Evolutionary conservation across 2,888 invertebrate genomes (phyloP).

Genomic region (Spicauda simplicius): DNA sequence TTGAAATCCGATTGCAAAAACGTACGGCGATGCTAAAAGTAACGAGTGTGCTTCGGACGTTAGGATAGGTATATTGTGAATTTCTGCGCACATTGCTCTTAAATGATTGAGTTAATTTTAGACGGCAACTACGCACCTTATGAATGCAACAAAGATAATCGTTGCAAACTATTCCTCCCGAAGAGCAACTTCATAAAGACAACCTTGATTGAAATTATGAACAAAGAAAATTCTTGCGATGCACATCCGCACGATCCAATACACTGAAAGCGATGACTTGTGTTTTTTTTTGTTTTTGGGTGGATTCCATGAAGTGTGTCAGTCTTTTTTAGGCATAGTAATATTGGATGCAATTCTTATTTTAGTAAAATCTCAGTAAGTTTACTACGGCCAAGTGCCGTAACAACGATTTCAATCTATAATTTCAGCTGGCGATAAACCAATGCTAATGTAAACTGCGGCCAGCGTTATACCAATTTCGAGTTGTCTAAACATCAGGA

Average conservation of each 20-base stretch:
- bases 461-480: constrained; percentile 10
- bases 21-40: constrained; percentile 17
- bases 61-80: constrained; percentile 14
- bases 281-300: not conserved
- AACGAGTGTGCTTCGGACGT: constrained; percentile 11
- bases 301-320: not conserved
- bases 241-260: not conserved
- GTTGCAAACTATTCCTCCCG: constrained; percentile 9
- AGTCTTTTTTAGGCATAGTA: not conserved
- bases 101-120: constrained; percentile 35
- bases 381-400: not conserved
- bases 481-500: constrained; percentile 44
- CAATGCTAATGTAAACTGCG: constrained; percentile 12
- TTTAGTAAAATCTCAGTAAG: not conserved
- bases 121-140: constrained; percentile 28
- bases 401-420: not conserved
- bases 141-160: constrained; percentile 30
- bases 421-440: constrained; percentile 17
- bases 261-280: constrained; percentile 16
- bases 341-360: not conserved
- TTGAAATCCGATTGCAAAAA: constrained; percentile 19
- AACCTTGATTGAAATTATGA: constrained; percentile 26
- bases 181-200: constrained; percentile 22
- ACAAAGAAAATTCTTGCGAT: constrained; percentile 16
- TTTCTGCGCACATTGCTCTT: constrained; percentile 31